Evolutionary conservation across 1,140 invertebrate genomes (phyloP), one percentile per base, ranked within the genome.

Genomic region (Eufriesea mexicana): DNA sequence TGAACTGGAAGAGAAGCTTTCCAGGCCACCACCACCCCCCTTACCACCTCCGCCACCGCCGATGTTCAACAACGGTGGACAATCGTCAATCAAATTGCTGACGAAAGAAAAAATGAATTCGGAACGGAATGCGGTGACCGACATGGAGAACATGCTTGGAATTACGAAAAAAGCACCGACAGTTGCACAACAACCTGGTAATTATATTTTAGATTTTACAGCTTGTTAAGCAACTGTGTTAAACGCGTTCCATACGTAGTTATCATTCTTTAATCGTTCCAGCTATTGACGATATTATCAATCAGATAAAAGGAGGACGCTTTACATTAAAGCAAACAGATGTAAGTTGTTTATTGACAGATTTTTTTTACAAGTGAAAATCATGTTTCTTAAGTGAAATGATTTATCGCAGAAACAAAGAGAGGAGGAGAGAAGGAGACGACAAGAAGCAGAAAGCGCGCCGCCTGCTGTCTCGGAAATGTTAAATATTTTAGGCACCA

Each of bases 211-310:
- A 14, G 14, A 68, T 77, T 82, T 85, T 70, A 25, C 57, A 20
- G 23, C 0, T 45, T 14, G 20, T 35, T 72, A 45, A 54, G 28
- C 23, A 54, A 71, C 2, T n/a, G 47, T 45, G 16, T 45, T 14
- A 25, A 68, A 14, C 18, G 35, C 6, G 6, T 28, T 20, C 5
- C 49, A 47, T 25, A 23, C 6, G 9, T 42, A 47, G 28, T 70
- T 9, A 62, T n/a, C 8, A 47, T 6, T 71, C 18, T 23, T 23
- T 62, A 68, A 78, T 84, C 84, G 76, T 93, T 93, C 57, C 68
- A 94, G 96, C 95, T 5, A 97, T 97, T 85, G 96, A 97, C 84
- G 96, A 96, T 59, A 96, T 97, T 83, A 96, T 97, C 8, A 97
- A 96, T 90, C 96, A 96, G 91, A 97, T 97, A 42, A 97, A 97